Base-by-base conservation (phyloP, 2,888 invertebrate species). In the Aphidius colemani region DNA sequence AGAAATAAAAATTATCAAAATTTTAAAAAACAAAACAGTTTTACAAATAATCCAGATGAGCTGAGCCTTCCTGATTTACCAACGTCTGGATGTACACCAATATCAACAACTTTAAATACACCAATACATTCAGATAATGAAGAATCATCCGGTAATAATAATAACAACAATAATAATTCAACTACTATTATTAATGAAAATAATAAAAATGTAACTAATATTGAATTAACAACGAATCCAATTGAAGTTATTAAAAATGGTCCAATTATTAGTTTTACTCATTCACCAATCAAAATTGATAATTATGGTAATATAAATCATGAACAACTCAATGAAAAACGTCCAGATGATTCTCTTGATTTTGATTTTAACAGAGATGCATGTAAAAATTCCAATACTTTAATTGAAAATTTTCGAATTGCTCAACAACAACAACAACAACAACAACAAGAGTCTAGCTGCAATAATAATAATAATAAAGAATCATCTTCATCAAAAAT, bases 61-160 rank as follows among this genome's bases (percentile, higher is more conserved):
- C 74, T 82, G 43, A 82, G 82, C 53, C 66, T 82, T 63, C 82
- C 82, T 1, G 82, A 82, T 59, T 63, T 82, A 18, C 75, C 80
- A 7, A 79, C 78, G 1, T 79, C 78, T 1, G 82, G 79, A 58
- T 79, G 80, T 45, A 80, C 80, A 4, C 77, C 81, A 3, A 74
- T 80, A 7, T 82, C 82, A 6, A 81, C 82, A 13, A 80, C 82
- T 1, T 63, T 82, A 3, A 82, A 82, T 56, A 82, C 82, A 0
- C 82, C 82, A 1, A 79, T 75, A 51, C 81, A 82, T 55, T 81
- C 82, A 0, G 82, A 82, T 46, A 81, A 75, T 45, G 82, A 82
- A 61, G 81, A 82, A 53, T 78, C 78, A 0, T 72, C 79, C 3
- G 74, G 76, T 30, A 30, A 30, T 30, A 18, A 18, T 18, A 30